phyloP scores from a whole-genome alignment of 2,888 invertebrate genomes.

The Rotaria macrura region DNA sequence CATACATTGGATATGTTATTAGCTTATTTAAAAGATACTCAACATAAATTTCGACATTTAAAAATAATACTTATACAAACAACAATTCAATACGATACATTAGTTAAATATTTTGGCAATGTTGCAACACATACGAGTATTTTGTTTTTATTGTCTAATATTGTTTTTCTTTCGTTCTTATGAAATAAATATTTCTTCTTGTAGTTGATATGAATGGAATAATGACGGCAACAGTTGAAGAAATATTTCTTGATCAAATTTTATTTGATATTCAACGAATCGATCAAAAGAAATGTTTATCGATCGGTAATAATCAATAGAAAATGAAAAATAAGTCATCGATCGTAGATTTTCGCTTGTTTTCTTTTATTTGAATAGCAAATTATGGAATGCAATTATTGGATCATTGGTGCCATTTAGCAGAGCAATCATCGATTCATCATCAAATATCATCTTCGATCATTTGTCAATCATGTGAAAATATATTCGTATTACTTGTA shows the following conservation, averaged over 20 bases:
- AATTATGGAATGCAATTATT: background rate
- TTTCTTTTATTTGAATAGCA: background rate
- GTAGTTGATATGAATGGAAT: background rate
- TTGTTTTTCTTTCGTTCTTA: background rate
- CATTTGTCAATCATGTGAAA: background rate
- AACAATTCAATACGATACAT: slow-evolving; percentile 1
- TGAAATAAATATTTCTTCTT: background rate
- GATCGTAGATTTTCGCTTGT: too few relatives aligned
- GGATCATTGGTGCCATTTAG: background rate
- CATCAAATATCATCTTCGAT: background rate
- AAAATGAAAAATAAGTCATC: too few relatives aligned
- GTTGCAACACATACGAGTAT: background rate
- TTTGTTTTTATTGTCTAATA: background rate
- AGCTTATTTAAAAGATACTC: slow-evolving; percentile 2
- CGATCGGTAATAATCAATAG: background rate
- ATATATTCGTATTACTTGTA: background rate
- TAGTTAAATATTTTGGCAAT: slow-evolving; percentile 1
- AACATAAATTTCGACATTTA: slow-evolving; percentile 14
- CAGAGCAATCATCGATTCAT: background rate
- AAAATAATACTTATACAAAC: background rate
- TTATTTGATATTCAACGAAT: background rate
- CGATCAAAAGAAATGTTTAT: background rate
- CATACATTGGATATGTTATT: slow-evolving; percentile 15
- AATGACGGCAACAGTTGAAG: background rate
- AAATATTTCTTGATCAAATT: slow-evolving; percentile 16